Conservation (phyloP, 1,140 invertebrate genomes). For the Drosophila mayri region DNA sequence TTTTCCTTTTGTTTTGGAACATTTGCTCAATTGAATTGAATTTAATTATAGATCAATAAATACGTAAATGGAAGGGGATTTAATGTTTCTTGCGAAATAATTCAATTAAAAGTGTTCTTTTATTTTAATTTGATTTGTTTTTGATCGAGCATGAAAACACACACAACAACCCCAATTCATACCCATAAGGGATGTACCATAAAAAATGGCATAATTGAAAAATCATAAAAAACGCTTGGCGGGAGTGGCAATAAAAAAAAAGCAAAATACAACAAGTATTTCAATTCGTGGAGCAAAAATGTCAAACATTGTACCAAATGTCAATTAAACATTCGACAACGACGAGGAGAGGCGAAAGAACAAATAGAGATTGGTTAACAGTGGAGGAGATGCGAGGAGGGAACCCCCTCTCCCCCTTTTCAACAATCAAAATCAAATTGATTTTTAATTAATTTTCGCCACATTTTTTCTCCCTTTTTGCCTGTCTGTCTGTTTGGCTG, state of each 20-base stretch:
- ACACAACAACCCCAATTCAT: not conserved
- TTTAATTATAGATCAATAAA: conserved; percentile 63
- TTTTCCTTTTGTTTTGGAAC: not conserved
- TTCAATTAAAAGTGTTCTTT: conserved; percentile 67
- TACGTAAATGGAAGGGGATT: conserved; percentile 15
- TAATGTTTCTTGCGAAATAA: conserved; percentile 65
- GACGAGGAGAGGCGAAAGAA: conserved; percentile 35
- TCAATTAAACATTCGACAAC: conserved; percentile 71
- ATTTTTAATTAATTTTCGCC: conserved; percentile 84
- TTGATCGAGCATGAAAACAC: conserved; percentile 8
- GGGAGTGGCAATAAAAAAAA: not conserved
- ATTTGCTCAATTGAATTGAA: conserved; percentile 32
- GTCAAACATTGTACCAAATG: conserved; percentile 68
- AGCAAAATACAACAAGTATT: conserved; percentile 37
- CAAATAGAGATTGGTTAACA: conserved; percentile 32
- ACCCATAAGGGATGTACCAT: conserved; percentile 6
- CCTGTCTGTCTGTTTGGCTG: conserved; percentile 3
- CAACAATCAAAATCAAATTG: conserved; percentile 83
- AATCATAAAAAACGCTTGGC: conserved; percentile 40
- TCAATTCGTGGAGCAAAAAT: conserved; percentile 55
- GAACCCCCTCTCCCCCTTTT: conserved; percentile 3
- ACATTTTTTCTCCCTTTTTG: conserved; percentile 64
- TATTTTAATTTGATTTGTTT: conserved; percentile 49
- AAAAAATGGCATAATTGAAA: conserved; percentile 62
- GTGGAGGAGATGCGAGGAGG: not conserved